Percentiles rank a stretch among this genome's conserved stretches.
phyloP scores from a whole-genome alignment of 1,140 invertebrate genomes.

The Diorhabda carinulata region DNA sequence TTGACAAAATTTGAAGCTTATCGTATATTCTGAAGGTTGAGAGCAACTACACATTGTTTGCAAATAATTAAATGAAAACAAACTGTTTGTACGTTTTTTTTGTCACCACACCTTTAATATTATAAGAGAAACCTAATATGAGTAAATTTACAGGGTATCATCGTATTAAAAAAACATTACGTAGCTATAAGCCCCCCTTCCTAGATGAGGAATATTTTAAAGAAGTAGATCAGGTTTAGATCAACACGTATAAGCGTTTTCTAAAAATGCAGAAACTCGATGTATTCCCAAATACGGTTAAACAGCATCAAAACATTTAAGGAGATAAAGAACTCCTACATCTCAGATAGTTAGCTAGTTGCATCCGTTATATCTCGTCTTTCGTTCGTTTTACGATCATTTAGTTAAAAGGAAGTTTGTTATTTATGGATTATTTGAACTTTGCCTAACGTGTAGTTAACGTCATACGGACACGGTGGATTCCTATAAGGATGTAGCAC shows the following conservation, averaged over 20 bases:
- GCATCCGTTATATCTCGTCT: constrained; percentile 10
- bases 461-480: neutral
- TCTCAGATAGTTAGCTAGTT: constrained; percentile 5
- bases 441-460: constrained; percentile 14
- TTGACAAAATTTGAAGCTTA: too few relatives aligned
- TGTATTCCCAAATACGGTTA: constrained; percentile 1
- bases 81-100: too few relatives aligned
- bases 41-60: neutral
- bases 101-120: neutral
- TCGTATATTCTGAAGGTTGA: neutral
- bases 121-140: neutral
- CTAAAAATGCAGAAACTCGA: constrained; percentile 8
- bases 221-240: constrained; percentile 6
- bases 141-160: neutral
- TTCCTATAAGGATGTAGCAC: constrained; percentile 15
- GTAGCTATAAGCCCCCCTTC: neutral
- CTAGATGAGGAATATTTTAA: neutral
- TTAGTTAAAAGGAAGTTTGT: constrained; percentile 9
- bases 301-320: constrained; percentile 8
- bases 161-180: neutral
- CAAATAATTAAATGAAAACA: neutral
- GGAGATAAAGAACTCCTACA: constrained; percentile 17
- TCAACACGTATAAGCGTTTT: constrained; percentile 13
- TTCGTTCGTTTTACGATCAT: neutral
- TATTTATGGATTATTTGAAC: constrained; percentile 18